Percentiles rank a stretch among this genome's conserved stretches.
Evolutionary conservation across 2,113 vertebrate genomes (phyloP).

Genomic region (Hydrolagus affinis): DNA sequence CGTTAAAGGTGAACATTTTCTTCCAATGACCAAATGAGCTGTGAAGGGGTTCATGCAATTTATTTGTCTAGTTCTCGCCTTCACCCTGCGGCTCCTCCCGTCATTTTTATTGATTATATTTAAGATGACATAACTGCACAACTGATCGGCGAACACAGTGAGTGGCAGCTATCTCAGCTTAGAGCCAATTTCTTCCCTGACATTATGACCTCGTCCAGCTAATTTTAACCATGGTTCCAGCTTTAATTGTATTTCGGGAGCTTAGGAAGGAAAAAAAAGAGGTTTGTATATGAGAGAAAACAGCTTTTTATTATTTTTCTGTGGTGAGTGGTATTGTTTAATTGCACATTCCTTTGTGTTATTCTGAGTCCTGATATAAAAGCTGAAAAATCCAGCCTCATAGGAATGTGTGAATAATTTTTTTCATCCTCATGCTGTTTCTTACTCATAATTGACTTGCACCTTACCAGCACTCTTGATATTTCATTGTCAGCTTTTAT

Average conservation of each 20-base stretch:
- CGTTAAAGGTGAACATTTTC: neutral
- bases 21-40: neutral
- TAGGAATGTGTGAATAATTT: neutral
- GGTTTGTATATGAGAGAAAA: neutral
- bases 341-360: too few relatives aligned
- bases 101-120: slow-evolving; percentile 15
- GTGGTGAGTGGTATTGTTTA: neutral
- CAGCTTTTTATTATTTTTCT: neutral
- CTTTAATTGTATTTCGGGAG: neutral
- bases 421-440: neutral
- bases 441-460: neutral
- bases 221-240: slow-evolving; percentile 2
- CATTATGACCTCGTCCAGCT: neutral
- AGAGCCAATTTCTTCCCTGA: neutral
- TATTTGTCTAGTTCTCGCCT: neutral
- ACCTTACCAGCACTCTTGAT: neutral
- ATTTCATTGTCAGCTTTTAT: neutral
- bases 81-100: neutral
- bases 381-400: neutral
- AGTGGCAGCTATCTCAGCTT: neutral
- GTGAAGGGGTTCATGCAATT: neutral
- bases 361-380: neutral
- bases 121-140: slow-evolving; percentile 7
- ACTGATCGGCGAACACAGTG: neutral
- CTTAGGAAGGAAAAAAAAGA: neutral